Evolutionary conservation across 2,888 invertebrate genomes (phyloP).

Genomic region (Tinea semifulvella): DNA sequence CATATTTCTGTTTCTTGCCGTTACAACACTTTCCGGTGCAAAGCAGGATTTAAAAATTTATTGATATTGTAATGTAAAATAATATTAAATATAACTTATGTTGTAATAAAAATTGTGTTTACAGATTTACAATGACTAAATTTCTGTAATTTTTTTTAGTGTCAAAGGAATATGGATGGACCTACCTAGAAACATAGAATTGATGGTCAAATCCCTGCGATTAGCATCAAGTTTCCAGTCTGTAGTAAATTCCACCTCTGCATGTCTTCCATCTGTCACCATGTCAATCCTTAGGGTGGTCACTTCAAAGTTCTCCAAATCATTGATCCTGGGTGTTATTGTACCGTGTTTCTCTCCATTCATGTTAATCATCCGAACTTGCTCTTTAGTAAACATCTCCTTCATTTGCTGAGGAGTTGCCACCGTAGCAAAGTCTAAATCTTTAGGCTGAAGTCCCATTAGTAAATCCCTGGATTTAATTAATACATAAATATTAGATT

Average conservation of each 20-base stretch:
- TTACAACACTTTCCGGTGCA: no score
- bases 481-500: constrained; percentile 6
- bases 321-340: constrained; percentile 93
- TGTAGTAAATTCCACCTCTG: constrained; percentile 92
- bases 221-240: constrained; percentile 95
- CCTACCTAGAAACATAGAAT: constrained; percentile 92
- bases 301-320: constrained; percentile 92
- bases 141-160: no score
- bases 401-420: constrained; percentile 98
- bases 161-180: background rate
- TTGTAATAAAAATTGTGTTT: no score
- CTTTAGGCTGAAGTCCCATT: constrained; percentile 82
- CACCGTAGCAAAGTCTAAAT: constrained; percentile 97
- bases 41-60: no score
- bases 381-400: constrained; percentile 84
- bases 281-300: constrained; percentile 95
- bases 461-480: constrained; percentile 72
- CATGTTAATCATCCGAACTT: constrained; percentile 89
- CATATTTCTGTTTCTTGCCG: no score
- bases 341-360: constrained; percentile 96
- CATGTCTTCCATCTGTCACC: constrained; percentile 92
- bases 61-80: no score
- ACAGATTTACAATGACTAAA: no score
- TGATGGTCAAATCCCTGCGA: constrained; percentile 95
- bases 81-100: no score